These are phyloP conservation scores for Solea solea DNA, from an alignment of 2,113 vertebrate species.

Conservation along the genomic window DNA sequence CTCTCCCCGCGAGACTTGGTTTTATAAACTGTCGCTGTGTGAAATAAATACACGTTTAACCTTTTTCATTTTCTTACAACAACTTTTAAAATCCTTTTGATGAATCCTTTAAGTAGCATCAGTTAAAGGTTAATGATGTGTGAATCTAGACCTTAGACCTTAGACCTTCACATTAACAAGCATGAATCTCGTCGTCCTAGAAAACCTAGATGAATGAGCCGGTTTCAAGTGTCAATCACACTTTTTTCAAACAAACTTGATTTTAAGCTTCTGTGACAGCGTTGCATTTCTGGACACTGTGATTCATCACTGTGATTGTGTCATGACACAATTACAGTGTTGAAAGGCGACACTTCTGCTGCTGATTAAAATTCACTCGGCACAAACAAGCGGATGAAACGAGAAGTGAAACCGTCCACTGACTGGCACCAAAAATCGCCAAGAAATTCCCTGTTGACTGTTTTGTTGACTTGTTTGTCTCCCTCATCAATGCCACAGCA, in stretches of 20 bases:
- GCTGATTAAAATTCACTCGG: slow-evolving; percentile 14
- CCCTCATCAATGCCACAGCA: slow-evolving; percentile 43
- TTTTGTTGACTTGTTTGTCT: slow-evolving; percentile 31
- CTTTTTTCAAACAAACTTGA: not conserved
- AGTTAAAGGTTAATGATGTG: no score
- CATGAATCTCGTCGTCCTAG: no score
- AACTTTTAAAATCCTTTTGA: not conserved
- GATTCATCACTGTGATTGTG: no score
- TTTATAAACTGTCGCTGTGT: slow-evolving; percentile 12
- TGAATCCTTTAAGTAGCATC: no score
- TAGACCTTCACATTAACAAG: no score
- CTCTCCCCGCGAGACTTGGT: not conserved
- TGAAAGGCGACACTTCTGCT: slow-evolving; percentile 21
- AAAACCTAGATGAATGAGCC: not conserved
- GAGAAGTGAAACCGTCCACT: slow-evolving; percentile 37
- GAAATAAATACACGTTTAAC: not conserved
- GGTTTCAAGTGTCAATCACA: not conserved
- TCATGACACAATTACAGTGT: slow-evolving; percentile 7
- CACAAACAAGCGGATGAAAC: slow-evolving; percentile 28
- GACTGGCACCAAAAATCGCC: slow-evolving; percentile 48
- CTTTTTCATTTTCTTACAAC: not conserved
- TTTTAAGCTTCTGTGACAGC: not conserved
- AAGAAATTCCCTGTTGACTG: slow-evolving; percentile 2
- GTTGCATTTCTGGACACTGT: slow-evolving; percentile 7
- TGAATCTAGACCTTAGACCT: no score